A percentile compares a stretch with the other conserved stretches of the same genome.
phyloP scores from a whole-genome alignment of 2,888 invertebrate species.

The Melinopterus prodromus region DNA sequence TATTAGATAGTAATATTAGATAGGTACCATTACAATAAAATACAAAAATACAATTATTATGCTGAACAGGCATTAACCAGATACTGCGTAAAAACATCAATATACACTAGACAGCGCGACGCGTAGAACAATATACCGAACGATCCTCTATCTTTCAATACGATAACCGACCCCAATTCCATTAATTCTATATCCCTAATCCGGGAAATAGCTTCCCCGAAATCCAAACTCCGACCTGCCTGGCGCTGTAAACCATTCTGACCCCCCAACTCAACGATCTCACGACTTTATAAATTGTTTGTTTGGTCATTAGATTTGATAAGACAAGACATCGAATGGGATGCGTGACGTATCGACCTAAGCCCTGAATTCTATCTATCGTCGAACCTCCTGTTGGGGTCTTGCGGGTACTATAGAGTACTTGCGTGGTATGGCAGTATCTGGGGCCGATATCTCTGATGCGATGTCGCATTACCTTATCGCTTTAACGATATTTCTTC shows the following conservation, averaged over 20 bases:
- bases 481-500: not conserved
- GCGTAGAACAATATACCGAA: not conserved
- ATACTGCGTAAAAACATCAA: too few species aligned
- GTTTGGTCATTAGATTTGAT: not conserved
- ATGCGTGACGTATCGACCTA: not conserved
- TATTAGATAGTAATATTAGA: too few species aligned
- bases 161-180: not conserved
- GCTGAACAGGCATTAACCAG: too few species aligned
- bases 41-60: too few species aligned
- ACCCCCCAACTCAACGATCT: not conserved
- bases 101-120: not conserved
- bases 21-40: too few species aligned
- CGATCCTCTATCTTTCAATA: not conserved
- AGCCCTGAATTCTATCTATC: not conserved
- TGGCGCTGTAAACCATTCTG: not conserved
- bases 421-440: not conserved
- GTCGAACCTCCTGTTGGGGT: not conserved
- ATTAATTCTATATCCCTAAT: not conserved
- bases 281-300: slow-evolving; percentile 4
- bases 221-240: not conserved
- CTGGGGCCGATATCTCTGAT: not conserved
- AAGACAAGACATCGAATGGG: not conserved
- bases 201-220: not conserved
- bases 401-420: not conserved
- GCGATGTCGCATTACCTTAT: not conserved